Evolutionary conservation across 1,140 invertebrate genomes (phyloP).

Genomic region (Pseudomyrmex pallidus): DNA sequence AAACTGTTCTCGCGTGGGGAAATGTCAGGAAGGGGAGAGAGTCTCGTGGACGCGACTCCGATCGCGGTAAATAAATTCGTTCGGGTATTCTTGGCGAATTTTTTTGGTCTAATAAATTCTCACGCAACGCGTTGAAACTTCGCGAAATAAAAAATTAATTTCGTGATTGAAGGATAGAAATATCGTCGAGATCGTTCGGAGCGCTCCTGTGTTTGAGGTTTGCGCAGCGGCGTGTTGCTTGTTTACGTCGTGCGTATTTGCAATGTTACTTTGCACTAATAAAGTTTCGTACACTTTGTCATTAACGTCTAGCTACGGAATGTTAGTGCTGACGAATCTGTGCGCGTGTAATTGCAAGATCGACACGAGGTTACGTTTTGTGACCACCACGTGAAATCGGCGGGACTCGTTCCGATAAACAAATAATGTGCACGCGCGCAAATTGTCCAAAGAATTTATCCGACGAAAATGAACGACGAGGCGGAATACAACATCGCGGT

Average conservation of each 20-base stretch:
- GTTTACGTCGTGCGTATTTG: not conserved
- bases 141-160: not conserved
- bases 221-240: not conserved
- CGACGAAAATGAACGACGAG: slow-evolving; percentile 71
- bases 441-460: not conserved
- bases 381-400: too few relatives aligned
- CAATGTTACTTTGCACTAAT: not conserved
- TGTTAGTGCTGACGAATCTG: not conserved
- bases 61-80: not conserved
- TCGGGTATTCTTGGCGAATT: not conserved
- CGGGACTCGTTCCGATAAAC: not conserved
- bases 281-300: not conserved
- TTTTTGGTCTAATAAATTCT: not conserved
- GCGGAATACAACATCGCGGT: slow-evolving; percentile 78
- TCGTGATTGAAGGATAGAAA: not conserved
- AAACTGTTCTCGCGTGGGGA: not conserved
- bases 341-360: not conserved
- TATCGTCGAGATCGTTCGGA: not conserved
- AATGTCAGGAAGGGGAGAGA: not conserved
- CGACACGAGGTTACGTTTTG: not conserved
- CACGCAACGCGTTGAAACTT: not conserved
- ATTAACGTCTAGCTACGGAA: not conserved
- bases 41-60: too few relatives aligned
- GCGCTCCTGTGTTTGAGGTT: not conserved
- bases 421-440: not conserved